phyloP scores from a whole-genome alignment of 92 coral and sea anemone species.

The Phenganax marumi region DNA sequence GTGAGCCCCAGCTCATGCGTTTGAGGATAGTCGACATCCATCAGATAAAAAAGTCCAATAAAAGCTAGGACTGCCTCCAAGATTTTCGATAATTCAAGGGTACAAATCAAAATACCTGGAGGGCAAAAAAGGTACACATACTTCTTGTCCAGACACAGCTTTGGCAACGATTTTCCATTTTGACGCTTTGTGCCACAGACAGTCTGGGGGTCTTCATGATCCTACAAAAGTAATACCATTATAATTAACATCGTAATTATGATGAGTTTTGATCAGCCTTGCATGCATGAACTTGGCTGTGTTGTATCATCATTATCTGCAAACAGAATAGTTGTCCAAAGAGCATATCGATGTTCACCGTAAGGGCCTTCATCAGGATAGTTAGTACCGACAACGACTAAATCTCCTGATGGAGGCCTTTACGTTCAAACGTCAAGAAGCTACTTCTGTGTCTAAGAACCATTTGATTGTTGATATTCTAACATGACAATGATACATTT shows the following conservation, averaged over 20 bases:
- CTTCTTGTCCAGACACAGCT: not conserved
- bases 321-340: too few species aligned
- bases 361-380: too few species aligned
- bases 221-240: not conserved
- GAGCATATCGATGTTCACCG: too few species aligned
- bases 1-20: conserved; percentile 9
- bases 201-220: not conserved
- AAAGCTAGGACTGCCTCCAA: conserved; percentile 8
- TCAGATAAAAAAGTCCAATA: not conserved
- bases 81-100: not conserved
- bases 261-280: not conserved
- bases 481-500: too few species aligned
- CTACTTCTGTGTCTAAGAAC: too few species aligned
- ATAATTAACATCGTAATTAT: not conserved
- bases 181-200: not conserved
- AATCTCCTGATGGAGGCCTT: too few species aligned
- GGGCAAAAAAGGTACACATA: not conserved
- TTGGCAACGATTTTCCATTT: not conserved
- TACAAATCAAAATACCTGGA: not conserved
- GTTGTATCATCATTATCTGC: too few species aligned
- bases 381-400: too few species aligned
- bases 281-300: too few species aligned
- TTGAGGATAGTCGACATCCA: conserved; percentile 8
- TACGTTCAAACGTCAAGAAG: too few species aligned
- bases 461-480: too few species aligned